phyloP scores from a whole-genome alignment of 2,888 invertebrate genomes.

The Spilosoma lubricipeda region DNA sequence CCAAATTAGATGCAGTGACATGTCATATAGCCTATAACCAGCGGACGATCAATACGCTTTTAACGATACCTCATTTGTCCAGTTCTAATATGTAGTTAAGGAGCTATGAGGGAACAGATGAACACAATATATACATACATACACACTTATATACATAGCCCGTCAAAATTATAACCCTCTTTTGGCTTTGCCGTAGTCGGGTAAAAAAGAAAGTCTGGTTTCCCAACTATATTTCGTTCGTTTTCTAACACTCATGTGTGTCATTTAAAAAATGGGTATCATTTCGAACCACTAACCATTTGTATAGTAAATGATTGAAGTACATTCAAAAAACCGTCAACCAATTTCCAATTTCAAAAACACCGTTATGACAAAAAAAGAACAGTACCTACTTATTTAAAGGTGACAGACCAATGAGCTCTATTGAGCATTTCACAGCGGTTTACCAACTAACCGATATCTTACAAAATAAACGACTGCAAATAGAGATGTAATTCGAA shows the following conservation, averaged over 20 bases:
- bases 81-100: too few species aligned
- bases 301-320: neutral
- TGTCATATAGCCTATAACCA: too few species aligned
- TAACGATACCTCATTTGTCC: too few species aligned
- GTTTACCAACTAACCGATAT: constrained; percentile 53
- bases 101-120: too few species aligned
- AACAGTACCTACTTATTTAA: constrained; percentile 24
- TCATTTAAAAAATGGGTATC: neutral
- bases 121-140: too few species aligned
- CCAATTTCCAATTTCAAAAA: constrained; percentile 35
- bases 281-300: constrained; percentile 17
- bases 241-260: neutral
- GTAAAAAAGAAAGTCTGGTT: too few species aligned
- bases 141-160: too few species aligned
- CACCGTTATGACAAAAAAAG: constrained; percentile 35
- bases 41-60: too few species aligned
- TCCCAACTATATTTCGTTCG: too few species aligned
- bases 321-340: constrained; percentile 25
- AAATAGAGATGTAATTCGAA: constrained; percentile 53
- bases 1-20: too few species aligned
- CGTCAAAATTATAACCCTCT: too few species aligned
- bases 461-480: constrained; percentile 53
- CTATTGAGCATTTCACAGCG: constrained; percentile 53
- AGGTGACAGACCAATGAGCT: constrained; percentile 41
- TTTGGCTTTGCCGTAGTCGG: too few species aligned